These are phyloP conservation scores for Apis dorsata DNA, from an alignment of 1,140 invertebrate genomes.

Conservation along the genomic window DNA sequence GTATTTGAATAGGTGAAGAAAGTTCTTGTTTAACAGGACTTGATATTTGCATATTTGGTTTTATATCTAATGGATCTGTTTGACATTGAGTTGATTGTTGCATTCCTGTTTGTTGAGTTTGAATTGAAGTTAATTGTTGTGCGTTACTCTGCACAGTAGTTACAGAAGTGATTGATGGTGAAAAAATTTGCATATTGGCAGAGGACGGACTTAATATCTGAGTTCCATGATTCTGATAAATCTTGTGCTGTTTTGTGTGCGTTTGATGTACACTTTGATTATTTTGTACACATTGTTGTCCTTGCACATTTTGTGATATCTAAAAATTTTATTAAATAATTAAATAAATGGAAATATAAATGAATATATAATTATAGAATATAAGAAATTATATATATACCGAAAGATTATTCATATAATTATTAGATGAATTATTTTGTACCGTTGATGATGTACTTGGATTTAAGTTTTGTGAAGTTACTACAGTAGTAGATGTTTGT, in stretches of 20 bases:
- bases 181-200: slow-evolving; percentile 60
- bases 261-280: slow-evolving; percentile 64
- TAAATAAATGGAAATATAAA: not conserved
- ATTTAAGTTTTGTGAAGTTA: slow-evolving; percentile 69
- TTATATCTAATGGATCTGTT: slow-evolving; percentile 73
- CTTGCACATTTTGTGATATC: slow-evolving; percentile 58
- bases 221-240: slow-evolving; percentile 68
- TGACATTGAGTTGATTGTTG: slow-evolving; percentile 77
- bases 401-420: slow-evolving; percentile 69
- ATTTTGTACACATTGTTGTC: slow-evolving; percentile 68
- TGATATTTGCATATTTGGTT: slow-evolving; percentile 67
- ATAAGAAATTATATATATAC: slow-evolving; percentile 60
- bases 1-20: slow-evolving; percentile 70
- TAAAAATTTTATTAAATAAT: slow-evolving; percentile 21
- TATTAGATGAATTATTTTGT: slow-evolving; percentile 63
- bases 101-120: slow-evolving; percentile 54
- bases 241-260: slow-evolving; percentile 68
- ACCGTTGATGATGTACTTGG: slow-evolving; percentile 55
- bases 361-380: slow-evolving; percentile 4
- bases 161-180: slow-evolving; percentile 54
- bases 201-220: slow-evolving; percentile 76
- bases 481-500: slow-evolving; percentile 61
- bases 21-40: slow-evolving; percentile 75
- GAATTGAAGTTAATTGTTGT: slow-evolving; percentile 61
- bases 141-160: slow-evolving; percentile 52